Percentiles rank a stretch among this genome's conserved stretches.
These are phyloP conservation scores for Schrankia costaestrigalis DNA, from an alignment of 2,888 invertebrate genomes.

Conservation along the genomic window DNA sequence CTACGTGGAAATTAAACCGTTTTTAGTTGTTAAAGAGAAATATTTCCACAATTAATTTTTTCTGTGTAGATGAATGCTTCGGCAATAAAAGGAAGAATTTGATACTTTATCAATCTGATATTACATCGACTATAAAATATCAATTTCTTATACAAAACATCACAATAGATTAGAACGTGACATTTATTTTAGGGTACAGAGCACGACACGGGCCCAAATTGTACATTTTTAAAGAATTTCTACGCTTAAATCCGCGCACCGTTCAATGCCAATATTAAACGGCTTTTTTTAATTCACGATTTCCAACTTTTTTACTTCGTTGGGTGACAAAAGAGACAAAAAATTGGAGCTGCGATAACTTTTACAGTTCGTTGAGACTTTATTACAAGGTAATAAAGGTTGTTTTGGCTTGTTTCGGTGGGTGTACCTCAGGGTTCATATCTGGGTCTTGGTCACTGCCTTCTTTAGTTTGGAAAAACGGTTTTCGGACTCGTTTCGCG, in stretches of 20 bases:
- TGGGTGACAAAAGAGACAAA: conserved; percentile 72
- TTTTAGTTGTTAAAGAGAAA: too few species aligned
- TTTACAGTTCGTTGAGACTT: conserved; percentile 29
- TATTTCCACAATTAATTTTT: too few species aligned
- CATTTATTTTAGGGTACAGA: conserved; percentile 42
- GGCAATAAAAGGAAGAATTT: too few species aligned
- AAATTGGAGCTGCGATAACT: conserved; percentile 35
- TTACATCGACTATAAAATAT: conserved; percentile 36
- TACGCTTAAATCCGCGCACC: conserved; percentile 60
- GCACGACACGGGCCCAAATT: conserved; percentile 49
- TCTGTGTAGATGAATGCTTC: too few species aligned
- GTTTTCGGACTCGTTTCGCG: conserved; percentile 47
- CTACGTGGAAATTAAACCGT: too few species aligned
- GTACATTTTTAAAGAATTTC: conserved; percentile 53
- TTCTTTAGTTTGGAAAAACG: conserved; percentile 58
- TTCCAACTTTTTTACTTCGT: conserved; percentile 68
- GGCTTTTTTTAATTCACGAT: conserved; percentile 73
- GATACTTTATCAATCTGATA: too few species aligned
- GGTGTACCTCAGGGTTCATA: conserved; percentile 28
- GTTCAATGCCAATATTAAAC: conserved; percentile 76
- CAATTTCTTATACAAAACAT: conserved; percentile 34
- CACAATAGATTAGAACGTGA: conserved; percentile 40
- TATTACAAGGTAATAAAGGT: conserved; percentile 34
- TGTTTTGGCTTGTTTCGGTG: conserved; percentile 31
- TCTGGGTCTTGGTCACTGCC: conserved; percentile 66